These are phyloP conservation scores for Polydrusus pterygomalis DNA, from an alignment of 2,888 invertebrate genomes.

Conservation along the genomic window DNA sequence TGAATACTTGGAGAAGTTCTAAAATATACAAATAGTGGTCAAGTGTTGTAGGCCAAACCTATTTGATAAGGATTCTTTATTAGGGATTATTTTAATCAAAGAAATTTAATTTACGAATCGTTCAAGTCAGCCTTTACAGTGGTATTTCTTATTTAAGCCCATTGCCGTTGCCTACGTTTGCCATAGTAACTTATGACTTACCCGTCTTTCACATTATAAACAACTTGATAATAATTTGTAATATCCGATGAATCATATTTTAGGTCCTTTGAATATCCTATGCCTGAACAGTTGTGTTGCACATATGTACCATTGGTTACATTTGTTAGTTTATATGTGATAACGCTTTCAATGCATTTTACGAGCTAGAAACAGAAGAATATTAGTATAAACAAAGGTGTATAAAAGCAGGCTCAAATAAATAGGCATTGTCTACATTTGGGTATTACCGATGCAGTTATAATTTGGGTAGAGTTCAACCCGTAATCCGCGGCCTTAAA, in stretches of 20 bases:
- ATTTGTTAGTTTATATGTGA: neutral
- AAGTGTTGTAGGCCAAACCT: no score
- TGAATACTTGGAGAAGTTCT: constrained; percentile 55
- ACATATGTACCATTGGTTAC: constrained; percentile 12
- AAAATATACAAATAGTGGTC: constrained; percentile 41
- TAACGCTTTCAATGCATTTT: constrained; percentile 37
- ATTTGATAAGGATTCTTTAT: no score
- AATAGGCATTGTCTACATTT: neutral
- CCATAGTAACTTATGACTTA: neutral
- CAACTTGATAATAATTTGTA: constrained; percentile 38
- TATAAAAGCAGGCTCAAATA: no score
- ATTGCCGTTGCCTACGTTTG: no score
- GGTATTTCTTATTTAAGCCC: no score
- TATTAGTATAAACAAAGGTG: constrained; percentile 27
- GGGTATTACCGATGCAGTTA: constrained; percentile 41
- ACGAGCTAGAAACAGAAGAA: constrained; percentile 58
- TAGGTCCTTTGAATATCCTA: constrained; percentile 57
- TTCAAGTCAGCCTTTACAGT: no score
- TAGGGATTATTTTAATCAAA: no score
- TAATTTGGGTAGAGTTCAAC: constrained; percentile 24
- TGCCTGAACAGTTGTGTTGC: constrained; percentile 45
- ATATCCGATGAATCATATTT: constrained; percentile 53
- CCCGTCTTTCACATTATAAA: constrained; percentile 31
- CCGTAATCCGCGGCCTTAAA: constrained; percentile 35
- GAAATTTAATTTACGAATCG: no score